phyloP scores from a whole-genome alignment of 2,888 invertebrate genomes.

The Artemia sp. region DNA sequence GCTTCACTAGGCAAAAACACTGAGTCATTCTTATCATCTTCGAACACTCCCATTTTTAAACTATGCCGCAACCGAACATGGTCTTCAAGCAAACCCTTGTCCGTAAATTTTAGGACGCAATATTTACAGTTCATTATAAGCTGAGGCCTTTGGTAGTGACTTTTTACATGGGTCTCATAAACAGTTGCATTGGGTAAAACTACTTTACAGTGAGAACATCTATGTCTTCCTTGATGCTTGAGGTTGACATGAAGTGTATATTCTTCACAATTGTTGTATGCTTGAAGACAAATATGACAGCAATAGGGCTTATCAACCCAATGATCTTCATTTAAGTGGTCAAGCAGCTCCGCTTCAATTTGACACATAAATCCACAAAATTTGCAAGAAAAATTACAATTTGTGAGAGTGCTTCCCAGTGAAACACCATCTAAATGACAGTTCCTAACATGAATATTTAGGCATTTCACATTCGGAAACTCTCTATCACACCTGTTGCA shows the following conservation, averaged over 20 bases:
- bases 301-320: constrained; percentile 16
- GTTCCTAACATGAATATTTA: constrained; percentile 1
- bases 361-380: not conserved
- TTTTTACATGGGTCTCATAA: not conserved
- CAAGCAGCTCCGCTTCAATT: not conserved
- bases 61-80: not conserved
- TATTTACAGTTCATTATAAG: not conserved
- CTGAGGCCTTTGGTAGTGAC: constrained; percentile 8
- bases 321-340: constrained; percentile 10
- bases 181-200: not conserved
- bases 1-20: not conserved
- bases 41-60: not conserved
- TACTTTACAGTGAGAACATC: not conserved
- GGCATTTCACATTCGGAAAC: not conserved
- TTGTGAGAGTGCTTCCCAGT: not conserved
- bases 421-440: not conserved
- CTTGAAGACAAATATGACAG: constrained; percentile 16
- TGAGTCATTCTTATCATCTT: not conserved
- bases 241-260: not conserved
- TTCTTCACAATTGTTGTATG: constrained; percentile 12
- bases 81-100: constrained; percentile 8
- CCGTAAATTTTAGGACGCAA: constrained; percentile 1
- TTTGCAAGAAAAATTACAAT: not conserved
- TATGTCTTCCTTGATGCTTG: not conserved
- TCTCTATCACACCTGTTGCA: constrained; percentile 11